Base-by-base conservation (phyloP, 2,797 vertebrate species). In the Tarsius wallacei region DNA sequence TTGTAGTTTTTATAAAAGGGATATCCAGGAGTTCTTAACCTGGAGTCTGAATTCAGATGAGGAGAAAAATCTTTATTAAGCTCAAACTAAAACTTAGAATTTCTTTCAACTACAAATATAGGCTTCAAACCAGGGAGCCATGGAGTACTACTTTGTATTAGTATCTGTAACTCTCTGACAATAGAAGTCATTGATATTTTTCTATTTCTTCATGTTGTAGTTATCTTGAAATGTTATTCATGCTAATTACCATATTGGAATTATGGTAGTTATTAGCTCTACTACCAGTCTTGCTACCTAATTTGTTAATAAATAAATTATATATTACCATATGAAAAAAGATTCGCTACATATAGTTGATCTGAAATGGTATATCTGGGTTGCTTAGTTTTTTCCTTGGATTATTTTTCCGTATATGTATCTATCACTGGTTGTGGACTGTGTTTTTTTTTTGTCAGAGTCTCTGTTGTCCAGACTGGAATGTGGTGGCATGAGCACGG, bases 1-100 rank as follows among this genome's bases (percentile, higher is more conserved):
- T 33, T 49, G 17, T 90, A n/a, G 42, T 81, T 42, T 86, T 97
- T 89, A 53, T 66, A 57, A 88, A 82, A 87, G 42, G 57, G 68
- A 96, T 21, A 97, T 24, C 2, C 31, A 36, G 31, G 13, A 12
- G 3, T 90, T 78, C 51, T 94, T 92, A 91, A 82, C 19, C 21
- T 5, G 2, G 36, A 22, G 33, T 77, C 14, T 93, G 68, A 93
- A 86, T 83, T 93, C 21, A 59, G 24, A 16, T 78, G n/a, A 26
- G 2, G 59, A 11, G 47, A 22, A 42, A 57, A 88, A 28, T 53
- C 53, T 87, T 93, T 57, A 88, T 87, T 80, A 73, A 93, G 28
- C 51, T 57, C 59, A 74, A 78, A 90, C 42, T 49, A 49, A 93
- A 87, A 90, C 51, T 66, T 55, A 71, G 51, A 90, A 74, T 63